Conservation (phyloP, 1,140 invertebrate genomes). For the Conus ventricosus region DNA sequence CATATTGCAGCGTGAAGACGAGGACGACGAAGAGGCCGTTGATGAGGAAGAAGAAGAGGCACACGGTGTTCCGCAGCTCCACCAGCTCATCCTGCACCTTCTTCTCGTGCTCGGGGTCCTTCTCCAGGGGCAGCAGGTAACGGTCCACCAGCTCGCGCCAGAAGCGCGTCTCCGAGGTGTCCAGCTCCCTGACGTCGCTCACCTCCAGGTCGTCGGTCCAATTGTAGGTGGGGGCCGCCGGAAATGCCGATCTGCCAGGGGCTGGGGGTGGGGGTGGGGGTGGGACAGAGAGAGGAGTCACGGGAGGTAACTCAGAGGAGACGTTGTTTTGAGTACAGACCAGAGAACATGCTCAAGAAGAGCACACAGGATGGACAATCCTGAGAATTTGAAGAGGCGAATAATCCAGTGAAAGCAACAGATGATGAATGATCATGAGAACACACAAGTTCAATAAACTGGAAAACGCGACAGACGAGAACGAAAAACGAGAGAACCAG, state of each 20-base stretch:
- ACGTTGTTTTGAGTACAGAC: no score
- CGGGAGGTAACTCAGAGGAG: no score
- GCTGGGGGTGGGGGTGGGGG: no score
- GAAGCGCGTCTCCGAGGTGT: constrained; percentile 49
- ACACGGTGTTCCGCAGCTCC: constrained; percentile 92
- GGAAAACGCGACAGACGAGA: no score
- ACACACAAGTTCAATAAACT: no score
- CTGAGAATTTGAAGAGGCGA: no score
- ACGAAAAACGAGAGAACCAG: no score
- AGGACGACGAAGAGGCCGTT: constrained; percentile 71
- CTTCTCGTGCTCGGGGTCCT: constrained; percentile 63
- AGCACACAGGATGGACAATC: no score
- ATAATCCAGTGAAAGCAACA: no score
- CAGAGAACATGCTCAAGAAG: no score
- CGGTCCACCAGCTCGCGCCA: constrained; percentile 66
- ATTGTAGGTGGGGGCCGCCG: constrained; percentile 26
- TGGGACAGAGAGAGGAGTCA: no score
- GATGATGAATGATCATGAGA: no score
- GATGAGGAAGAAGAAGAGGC: constrained; percentile 68
- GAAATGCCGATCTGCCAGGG: background rate
- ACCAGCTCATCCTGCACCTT: constrained; percentile 84
- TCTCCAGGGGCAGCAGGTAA: constrained; percentile 67
- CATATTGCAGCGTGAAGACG: constrained; percentile 54
- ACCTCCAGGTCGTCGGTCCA: constrained; percentile 76
- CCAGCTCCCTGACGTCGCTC: constrained; percentile 77